Evolutionary conservation across 2,888 invertebrate genomes (phyloP).

Genomic region (Mycalesis mineus): DNA sequence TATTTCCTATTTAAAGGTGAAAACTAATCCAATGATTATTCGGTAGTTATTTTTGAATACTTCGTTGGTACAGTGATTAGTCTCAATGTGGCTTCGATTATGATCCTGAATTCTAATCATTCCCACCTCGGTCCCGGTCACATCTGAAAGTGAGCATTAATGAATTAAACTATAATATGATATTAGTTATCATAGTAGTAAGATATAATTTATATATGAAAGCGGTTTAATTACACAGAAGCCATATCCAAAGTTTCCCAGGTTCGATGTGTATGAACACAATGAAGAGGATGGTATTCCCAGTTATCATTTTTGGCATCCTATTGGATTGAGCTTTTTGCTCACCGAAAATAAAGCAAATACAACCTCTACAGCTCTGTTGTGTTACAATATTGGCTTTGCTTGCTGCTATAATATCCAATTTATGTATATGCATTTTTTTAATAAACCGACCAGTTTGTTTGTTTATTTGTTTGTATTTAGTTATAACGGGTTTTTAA

Average conservation of each 20-base stretch:
- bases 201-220: no score
- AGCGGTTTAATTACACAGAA: no score
- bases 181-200: no score
- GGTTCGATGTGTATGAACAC: slow-evolving; percentile 1
- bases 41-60: no score
- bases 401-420: neutral
- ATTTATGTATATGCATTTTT: neutral
- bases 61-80: no score
- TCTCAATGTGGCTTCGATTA: no score
- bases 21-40: no score
- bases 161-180: no score
- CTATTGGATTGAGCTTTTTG: slow-evolving; percentile 20
- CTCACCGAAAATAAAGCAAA: slow-evolving; percentile 1
- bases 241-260: slow-evolving; percentile 9
- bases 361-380: neutral
- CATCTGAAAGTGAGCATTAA: no score
- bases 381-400: slow-evolving; percentile 7
- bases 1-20: no score
- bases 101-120: no score
- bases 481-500: neutral
- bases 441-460: neutral
- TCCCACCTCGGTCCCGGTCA: no score
- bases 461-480: neutral
- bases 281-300: slow-evolving; percentile 18
- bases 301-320: slow-evolving; percentile 31